phyloP scores from a whole-genome alignment of 2,888 invertebrate genomes.

The Nebria salina region DNA sequence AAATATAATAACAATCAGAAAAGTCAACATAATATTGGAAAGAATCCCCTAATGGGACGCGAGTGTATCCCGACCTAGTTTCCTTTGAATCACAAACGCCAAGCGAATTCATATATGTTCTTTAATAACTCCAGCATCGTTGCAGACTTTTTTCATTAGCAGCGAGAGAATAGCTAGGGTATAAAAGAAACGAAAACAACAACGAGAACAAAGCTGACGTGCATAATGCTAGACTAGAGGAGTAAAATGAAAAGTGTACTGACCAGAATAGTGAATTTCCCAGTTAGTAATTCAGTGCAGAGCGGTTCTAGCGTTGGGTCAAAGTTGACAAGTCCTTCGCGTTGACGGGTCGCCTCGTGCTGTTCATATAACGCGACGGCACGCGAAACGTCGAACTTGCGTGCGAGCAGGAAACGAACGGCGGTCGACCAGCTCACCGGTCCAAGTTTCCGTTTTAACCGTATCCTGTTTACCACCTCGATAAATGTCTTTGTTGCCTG shows the following conservation, averaged over 20 bases:
- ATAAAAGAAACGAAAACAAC: neutral
- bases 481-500: constrained; percentile 86
- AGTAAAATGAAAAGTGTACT: constrained; percentile 56
- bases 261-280: constrained; percentile 96
- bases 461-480: constrained; percentile 75
- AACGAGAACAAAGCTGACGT: neutral
- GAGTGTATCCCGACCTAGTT: neutral
- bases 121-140: neutral
- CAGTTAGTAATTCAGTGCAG: constrained; percentile 86
- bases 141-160: neutral
- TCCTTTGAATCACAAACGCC: neutral
- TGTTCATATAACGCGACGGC: constrained; percentile 92
- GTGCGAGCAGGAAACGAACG: constrained; percentile 89
- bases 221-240: neutral
- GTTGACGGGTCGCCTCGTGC: constrained; percentile 87
- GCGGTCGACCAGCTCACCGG: constrained; percentile 88
- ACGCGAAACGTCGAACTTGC: constrained; percentile 92
- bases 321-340: constrained; percentile 86
- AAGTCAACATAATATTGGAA: neutral
- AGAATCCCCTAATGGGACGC: neutral
- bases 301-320: constrained; percentile 86
- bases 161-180: neutral
- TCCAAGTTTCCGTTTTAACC: constrained; percentile 65
- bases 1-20: neutral
- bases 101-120: neutral